A percentile compares a stretch with the other conserved stretches of the same genome.
phyloP scores from a whole-genome alignment of 2,113 vertebrate genomes.

The Madoqua kirkii region DNA sequence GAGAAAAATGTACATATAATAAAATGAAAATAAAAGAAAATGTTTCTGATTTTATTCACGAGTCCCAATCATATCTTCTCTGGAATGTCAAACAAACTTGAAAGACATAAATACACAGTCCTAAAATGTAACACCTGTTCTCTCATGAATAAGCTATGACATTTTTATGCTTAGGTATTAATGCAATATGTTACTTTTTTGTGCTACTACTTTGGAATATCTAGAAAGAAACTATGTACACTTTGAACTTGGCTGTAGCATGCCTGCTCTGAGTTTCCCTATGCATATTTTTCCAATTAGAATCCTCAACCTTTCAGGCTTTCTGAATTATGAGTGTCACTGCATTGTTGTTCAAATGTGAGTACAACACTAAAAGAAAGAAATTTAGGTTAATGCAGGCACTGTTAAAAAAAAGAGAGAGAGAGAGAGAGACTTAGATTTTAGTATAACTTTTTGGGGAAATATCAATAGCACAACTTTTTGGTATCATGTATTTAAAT shows the following conservation, averaged over 20 bases:
- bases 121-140: conserved; percentile 54
- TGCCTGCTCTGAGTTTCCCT: not conserved
- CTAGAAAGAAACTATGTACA: not conserved
- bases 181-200: not conserved
- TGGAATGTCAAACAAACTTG: conserved; percentile 43
- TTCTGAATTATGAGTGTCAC: conserved; percentile 19
- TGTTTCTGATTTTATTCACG: not conserved
- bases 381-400: not conserved
- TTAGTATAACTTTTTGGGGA: not conserved
- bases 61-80: conserved; percentile 1
- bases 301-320: not conserved
- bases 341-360: not conserved
- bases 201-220: not conserved
- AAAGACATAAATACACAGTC: conserved; percentile 40
- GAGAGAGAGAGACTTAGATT: not conserved
- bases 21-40: not conserved
- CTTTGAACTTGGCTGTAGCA: conserved; percentile 1
- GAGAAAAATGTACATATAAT: not conserved
- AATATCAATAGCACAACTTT: not conserved
- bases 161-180: conserved; percentile 24
- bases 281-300: not conserved
- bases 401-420: not conserved
- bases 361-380: not conserved
- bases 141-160: not conserved
- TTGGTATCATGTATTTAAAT: not conserved